A percentile compares a stretch with the other conserved stretches of the same genome.
Evolutionary conservation across 1,140 invertebrate species (phyloP).

Genomic region (Ceratina australensis): DNA sequence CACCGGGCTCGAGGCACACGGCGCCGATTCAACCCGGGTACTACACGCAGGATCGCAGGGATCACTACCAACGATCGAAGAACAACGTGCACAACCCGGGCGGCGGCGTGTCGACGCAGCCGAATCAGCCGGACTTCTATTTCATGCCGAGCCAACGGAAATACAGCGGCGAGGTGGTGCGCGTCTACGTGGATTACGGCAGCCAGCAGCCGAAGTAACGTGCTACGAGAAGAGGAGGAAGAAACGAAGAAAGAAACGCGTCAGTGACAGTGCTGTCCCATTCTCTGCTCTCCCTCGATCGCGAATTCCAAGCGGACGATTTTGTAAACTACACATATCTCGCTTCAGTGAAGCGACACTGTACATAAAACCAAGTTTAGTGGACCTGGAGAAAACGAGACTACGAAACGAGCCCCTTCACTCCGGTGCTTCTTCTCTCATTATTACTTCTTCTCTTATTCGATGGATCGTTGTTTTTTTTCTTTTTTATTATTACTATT

Average conservation of each 20-base stretch:
- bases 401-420: constrained; percentile 30
- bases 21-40: constrained; percentile 76
- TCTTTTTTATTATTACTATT: too few relatives aligned
- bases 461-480: neutral
- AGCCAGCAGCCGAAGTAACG: constrained; percentile 71
- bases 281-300: constrained; percentile 4
- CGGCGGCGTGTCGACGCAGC: constrained; percentile 33
- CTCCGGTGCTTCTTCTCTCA: constrained; percentile 42
- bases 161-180: constrained; percentile 94
- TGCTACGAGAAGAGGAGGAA: too few relatives aligned
- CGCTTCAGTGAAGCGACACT: constrained; percentile 57
- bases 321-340: constrained; percentile 22
- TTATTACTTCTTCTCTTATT: constrained; percentile 4
- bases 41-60: constrained; percentile 79
- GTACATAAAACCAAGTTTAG: constrained; percentile 53
- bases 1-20: constrained; percentile 71
- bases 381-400: constrained; percentile 40
- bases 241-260: constrained; percentile 12
- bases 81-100: constrained; percentile 50
- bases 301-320: constrained; percentile 23
- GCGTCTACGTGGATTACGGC: constrained; percentile 91
- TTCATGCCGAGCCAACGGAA: constrained; percentile 96
- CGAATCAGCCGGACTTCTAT: constrained; percentile 91
- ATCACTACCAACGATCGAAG: constrained; percentile 63
- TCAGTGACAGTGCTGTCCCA: constrained; percentile 17